Percentiles rank a stretch among this genome's conserved stretches.
These are phyloP conservation scores for Chironex yamaguchii DNA, from an alignment of 30 jellyfish, hydroid and myxozoan genomes.

Conservation along the genomic window DNA sequence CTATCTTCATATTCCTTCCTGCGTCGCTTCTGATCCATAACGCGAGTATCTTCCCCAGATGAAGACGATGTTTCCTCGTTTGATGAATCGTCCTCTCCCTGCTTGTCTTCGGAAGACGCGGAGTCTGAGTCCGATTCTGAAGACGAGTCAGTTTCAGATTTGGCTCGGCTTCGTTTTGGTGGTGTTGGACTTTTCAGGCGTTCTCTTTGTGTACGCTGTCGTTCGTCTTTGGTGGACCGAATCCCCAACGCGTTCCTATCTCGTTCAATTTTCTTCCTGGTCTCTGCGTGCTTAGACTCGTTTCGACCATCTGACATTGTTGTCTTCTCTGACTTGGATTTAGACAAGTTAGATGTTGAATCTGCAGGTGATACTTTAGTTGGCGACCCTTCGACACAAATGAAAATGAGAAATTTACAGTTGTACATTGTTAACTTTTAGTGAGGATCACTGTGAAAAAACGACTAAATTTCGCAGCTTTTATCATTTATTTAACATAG, in stretches of 20 bases:
- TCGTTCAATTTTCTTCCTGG: not conserved
- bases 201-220: not conserved
- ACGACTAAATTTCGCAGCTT: too few relatives aligned
- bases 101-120: not conserved
- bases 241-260: not conserved
- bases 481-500: too few relatives aligned
- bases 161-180: not conserved
- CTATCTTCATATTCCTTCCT: not conserved
- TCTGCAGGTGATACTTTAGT: conserved; percentile 61
- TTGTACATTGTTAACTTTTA: not conserved
- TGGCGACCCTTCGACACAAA: conserved; percentile 58
- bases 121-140: not conserved
- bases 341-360: not conserved
- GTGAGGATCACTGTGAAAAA: not conserved
- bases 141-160: not conserved
- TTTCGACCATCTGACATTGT: not conserved
- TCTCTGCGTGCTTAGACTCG: not conserved
- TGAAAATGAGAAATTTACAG: not conserved
- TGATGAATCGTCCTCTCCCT: not conserved
- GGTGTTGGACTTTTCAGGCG: not conserved
- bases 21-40: not conserved
- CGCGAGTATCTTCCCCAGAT: not conserved
- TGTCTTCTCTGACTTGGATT: not conserved
- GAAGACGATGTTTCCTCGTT: not conserved
- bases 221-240: not conserved